These are phyloP conservation scores for Sceloporus tristichus DNA, from an alignment of 2,113 vertebrate genomes.

Conservation along the genomic window DNA sequence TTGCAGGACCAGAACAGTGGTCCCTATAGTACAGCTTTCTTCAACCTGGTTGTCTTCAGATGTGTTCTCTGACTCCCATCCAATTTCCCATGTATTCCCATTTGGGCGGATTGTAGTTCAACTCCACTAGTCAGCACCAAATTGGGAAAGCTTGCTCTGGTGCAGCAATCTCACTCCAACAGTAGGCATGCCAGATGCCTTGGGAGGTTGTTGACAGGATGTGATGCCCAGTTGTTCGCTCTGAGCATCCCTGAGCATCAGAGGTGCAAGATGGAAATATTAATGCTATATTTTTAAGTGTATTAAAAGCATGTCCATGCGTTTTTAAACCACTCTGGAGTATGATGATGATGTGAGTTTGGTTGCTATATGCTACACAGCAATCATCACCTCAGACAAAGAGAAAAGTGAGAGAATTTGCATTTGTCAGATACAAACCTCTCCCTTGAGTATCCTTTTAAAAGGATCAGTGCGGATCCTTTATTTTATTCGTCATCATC, in stretches of 20 bases:
- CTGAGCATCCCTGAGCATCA: not conserved
- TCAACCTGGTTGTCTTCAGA: too few species aligned
- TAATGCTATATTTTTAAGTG: not conserved
- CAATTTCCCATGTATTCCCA: too few species aligned
- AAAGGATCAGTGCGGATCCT: not conserved
- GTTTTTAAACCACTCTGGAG: not conserved
- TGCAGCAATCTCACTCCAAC: not conserved
- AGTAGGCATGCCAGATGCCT: not conserved
- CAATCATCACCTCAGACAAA: not conserved
- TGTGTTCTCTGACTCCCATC: too few species aligned
- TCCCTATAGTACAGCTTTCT: not conserved
- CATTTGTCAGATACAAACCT: not conserved
- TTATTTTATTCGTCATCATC: too few species aligned
- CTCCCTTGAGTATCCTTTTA: not conserved
- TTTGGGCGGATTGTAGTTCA: too few species aligned
- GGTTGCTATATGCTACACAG: not conserved
- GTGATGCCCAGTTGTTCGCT: not conserved
- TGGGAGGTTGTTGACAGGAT: not conserved
- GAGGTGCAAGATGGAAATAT: not conserved
- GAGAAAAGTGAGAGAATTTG: not conserved
- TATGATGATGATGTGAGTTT: not conserved
- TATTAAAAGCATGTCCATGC: not conserved
- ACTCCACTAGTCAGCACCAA: too few species aligned
- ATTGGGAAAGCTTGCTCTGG: too few species aligned
- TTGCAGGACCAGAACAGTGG: not conserved